phyloP scores from a whole-genome alignment of 2,888 invertebrate genomes.

The Lycia hirtaria region DNA sequence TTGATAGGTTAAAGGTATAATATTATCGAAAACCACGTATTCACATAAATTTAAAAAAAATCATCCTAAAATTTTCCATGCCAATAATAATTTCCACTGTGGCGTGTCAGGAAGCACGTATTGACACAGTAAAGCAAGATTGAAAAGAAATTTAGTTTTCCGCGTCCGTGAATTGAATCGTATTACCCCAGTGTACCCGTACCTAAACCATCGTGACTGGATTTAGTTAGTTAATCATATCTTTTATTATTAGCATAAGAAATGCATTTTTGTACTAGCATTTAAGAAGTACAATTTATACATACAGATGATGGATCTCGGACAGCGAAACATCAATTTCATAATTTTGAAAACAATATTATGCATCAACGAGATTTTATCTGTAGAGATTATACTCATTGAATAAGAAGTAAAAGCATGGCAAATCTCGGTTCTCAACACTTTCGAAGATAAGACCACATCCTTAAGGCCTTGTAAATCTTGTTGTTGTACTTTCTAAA shows the following conservation, averaged over 20 bases:
- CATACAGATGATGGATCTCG: too few relatives aligned
- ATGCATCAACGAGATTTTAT: too few relatives aligned
- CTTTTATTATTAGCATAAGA: not conserved
- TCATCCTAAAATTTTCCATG: not conserved
- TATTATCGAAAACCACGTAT: too few relatives aligned
- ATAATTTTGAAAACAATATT: too few relatives aligned
- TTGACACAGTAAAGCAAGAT: conserved; percentile 40
- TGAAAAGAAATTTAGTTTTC: conserved; percentile 41
- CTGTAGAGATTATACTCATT: too few relatives aligned
- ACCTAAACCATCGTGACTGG: conserved; percentile 6
- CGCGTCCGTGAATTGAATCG: conserved; percentile 25
- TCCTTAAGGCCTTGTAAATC: too few relatives aligned
- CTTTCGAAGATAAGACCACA: too few relatives aligned
- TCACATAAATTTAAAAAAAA: not conserved
- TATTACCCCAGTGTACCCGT: conserved; percentile 10
- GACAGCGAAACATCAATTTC: too few relatives aligned
- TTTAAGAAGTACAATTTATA: not conserved
- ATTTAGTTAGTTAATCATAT: not conserved
- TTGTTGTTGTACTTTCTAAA: too few relatives aligned
- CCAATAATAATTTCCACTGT: conserved; percentile 13
- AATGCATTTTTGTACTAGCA: not conserved
- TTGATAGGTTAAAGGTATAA: too few relatives aligned
- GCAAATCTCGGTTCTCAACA: too few relatives aligned
- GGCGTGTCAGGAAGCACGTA: conserved; percentile 33
- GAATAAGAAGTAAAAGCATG: too few relatives aligned